Base-by-base conservation (phyloP, 2,113 vertebrate species). In the Seriola quinqueradiata region DNA sequence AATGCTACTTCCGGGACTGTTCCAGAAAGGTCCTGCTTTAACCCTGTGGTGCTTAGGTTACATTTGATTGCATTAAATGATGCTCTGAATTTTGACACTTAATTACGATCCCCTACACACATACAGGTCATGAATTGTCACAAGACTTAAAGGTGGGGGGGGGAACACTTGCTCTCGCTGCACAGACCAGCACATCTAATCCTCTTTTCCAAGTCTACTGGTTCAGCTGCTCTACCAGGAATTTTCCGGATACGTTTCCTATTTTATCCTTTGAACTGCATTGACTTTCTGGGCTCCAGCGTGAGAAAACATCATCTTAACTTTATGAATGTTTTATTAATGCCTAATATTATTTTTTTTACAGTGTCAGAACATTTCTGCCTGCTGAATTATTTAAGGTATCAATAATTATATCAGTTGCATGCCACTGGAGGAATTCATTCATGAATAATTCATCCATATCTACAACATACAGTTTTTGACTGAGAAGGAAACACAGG, bases 141-240 rank as follows among this genome's bases (percentile, higher is more conserved):
- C 19, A 65, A 57, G 48, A 58, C 40, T 42, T 66, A 52, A 38
- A 28, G 28, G 28, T 28, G 25, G 25, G 25, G 25, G 28, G 77
- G 34, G n/a, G 34, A 14, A 38, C 63, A 59, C 48, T 52, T 28
- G 8, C 11, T 66, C 13, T 44, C 65, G 40, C 34, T 36, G 36
- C 6, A 60, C 44, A 61, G 36, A 36, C 17, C 70, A 55, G 74
- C 57, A 70, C 25, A 59, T 28, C 12, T 89, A 91, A 91, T 92
- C 90, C 87, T 87, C 87, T 90, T 81, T 88, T 21, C 75, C 46
- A 38, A 68, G n/a, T 68, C 7, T 40, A 17, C 61, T 50, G 28
- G 73, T 36, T 9, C 14, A 63, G 32, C 76, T 46, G 60, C 44
- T 85, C 61, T 82, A 44, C 8, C 1, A 4, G 40, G 67, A 77